Evolutionary conservation across 2,797 vertebrate genomes (phyloP).

Genomic region (Menidia menidia): DNA sequence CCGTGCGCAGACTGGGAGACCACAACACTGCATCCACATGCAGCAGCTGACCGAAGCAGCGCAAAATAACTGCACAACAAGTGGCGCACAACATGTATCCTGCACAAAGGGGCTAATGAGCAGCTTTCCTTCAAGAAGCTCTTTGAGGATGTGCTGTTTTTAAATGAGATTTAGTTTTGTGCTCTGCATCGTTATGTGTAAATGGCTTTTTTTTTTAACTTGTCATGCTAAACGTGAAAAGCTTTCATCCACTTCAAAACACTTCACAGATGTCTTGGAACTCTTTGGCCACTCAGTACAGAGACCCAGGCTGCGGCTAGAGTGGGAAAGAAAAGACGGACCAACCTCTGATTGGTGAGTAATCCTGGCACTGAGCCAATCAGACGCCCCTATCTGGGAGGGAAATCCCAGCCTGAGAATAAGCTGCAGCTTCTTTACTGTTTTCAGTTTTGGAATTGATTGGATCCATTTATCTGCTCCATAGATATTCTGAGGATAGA

Average conservation of each 20-base stretch:
- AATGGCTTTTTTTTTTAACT: background rate
- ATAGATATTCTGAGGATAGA: slow-evolving; percentile 2
- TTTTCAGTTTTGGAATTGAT: slow-evolving; percentile 45
- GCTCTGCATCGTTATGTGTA: background rate
- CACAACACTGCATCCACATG: slow-evolving; percentile 49
- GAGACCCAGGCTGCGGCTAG: background rate
- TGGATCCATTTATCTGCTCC: slow-evolving; percentile 35
- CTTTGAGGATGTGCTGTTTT: background rate
- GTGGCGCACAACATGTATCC: slow-evolving; percentile 9
- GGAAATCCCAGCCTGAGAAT: slow-evolving; percentile 65
- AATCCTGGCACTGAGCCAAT: slow-evolving; percentile 63
- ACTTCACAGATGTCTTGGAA: too few species aligned
- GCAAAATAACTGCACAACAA: slow-evolving; percentile 57
- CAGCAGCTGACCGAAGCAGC: slow-evolving; percentile 62
- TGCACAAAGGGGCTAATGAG: slow-evolving; percentile 16
- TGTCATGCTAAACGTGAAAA: too few species aligned
- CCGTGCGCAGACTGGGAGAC: slow-evolving; percentile 59
- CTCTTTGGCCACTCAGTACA: background rate
- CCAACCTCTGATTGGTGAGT: slow-evolving; percentile 69
- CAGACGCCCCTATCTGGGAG: slow-evolving; percentile 59
- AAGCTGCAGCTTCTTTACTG: slow-evolving; percentile 59
- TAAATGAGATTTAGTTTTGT: too few species aligned
- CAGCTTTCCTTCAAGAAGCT: background rate
- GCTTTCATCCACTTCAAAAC: background rate
- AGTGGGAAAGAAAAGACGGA: slow-evolving; percentile 53